Base-by-base conservation (phyloP, 2,888 invertebrate genomes). In the Melipona bicolor region DNA sequence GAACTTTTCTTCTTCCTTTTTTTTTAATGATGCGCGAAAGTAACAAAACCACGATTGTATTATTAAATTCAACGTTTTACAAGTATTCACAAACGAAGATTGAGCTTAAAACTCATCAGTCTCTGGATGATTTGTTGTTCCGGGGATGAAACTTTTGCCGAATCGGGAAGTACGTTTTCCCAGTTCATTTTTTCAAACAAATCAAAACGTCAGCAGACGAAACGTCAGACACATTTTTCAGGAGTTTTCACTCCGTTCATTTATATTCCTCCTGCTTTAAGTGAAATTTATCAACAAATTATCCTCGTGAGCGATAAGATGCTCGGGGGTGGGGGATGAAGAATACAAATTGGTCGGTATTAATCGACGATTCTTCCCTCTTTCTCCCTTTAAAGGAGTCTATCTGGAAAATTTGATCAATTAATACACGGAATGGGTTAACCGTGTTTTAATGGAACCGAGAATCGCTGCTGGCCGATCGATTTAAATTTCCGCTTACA, bases 401-500 rank as follows among this genome's bases (percentile, higher is more conserved):
- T 36, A 32, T 32, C 50, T 69, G 59, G 77, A 71, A 70, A 77
- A 77, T 70, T 62, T 62, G 52, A 79, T 52, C 59, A 56, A 79
- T 75, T 79, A 79, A 54, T 64, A 43, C 68, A 9, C 64, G 54
- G 21, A 56, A 59, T n/a, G 54, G 52, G 32, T 64, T 64, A 79
- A 69, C 59, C 50, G 69, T 56, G 65, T 43, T 70, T 75, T 79
- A 75, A 75, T 75, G 62, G 49, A 68, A 62, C 15, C 27, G 62
- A 62, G 62, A 61, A 64, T 62, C 54, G 65, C 43, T 43, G 24
- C n/a, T 67, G 52, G 27, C 49, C 67, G 79, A 78, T 79, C 79
- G 75, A 69, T 79, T 75, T 61, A 65, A 79, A 79, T 68, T 74
- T 74, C 79, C 79, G 64, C 75, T 62, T 64, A 62, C 79, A 70